These are phyloP conservation scores for Danio aesculapii DNA, from an alignment of 2,797 vertebrate genomes.

Conservation along the genomic window DNA sequence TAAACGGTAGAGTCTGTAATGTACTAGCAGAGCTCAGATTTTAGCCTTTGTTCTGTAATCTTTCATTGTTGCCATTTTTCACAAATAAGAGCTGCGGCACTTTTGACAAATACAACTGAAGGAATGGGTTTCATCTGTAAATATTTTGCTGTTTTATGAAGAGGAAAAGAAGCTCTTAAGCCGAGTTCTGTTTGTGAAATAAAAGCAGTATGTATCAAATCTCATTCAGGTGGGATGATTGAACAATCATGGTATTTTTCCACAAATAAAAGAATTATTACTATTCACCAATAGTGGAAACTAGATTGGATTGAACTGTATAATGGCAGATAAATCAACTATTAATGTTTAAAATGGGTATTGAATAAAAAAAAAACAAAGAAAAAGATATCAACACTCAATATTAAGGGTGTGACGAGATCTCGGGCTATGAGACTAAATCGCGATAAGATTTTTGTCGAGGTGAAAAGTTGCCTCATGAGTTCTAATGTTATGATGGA, in stretches of 20 bases:
- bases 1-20: slow-evolving; percentile 10
- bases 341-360: no score
- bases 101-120: slow-evolving; percentile 13
- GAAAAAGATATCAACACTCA: no score
- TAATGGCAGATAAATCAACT: no score
- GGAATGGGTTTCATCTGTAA: background rate
- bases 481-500: no score
- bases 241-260: background rate
- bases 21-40: slow-evolving; percentile 5
- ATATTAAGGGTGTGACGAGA: no score
- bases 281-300: no score
- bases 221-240: background rate
- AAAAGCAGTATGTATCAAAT: slow-evolving; percentile 10
- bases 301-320: no score
- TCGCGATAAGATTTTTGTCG: no score
- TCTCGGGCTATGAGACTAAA: no score
- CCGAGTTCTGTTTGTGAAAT: slow-evolving; percentile 1
- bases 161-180: background rate
- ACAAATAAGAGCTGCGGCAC: background rate
- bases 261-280: slow-evolving; percentile 29
- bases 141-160: background rate
- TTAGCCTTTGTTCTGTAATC: slow-evolving; percentile 1
- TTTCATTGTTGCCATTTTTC: slow-evolving; percentile 4
- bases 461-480: no score
- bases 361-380: no score